Evolutionary conservation across 2,888 invertebrate species (phyloP), one percentile per base, ranked within the genome.

Genomic region (Mamestra brassicae): DNA sequence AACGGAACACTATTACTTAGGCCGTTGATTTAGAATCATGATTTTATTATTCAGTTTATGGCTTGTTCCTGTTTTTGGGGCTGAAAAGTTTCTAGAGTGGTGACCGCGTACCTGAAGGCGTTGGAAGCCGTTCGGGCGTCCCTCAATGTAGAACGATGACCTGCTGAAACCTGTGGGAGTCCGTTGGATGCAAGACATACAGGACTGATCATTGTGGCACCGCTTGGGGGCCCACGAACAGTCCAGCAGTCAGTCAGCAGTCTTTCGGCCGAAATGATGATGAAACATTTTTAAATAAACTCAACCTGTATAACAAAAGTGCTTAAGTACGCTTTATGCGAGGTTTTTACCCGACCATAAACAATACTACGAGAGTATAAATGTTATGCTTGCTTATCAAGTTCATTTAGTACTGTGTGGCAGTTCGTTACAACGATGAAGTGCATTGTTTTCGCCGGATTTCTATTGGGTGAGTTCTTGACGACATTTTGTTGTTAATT

Each of bases 341-440:
- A 68, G 52, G 71, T 78, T 60, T 45, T 57, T 72, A 45, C 50
- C 83, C 78, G 66, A 38, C 83, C 79, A 80, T 80, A 80, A 76
- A 76, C 72, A 76, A 62, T 52, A 47, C 55, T 50, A 17, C 34
- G 47, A 54, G 36, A 17, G 26, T 84, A 80, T 84, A 81, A 68
- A 80, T 68, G 50, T 45, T 52, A 15, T 45, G 71, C 47, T 45
- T 26, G 38, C 26, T 52, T 45, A 54, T 47, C 38, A 61, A 60
- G 36, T 38, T 62, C 52, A n/a, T 63, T 81, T 66, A 74, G 58
- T 84, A 36, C 13, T 15, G 58, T 75, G 54, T 26, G 34, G 4
- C 47, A 76, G n/a, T 45, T 54, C 38, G 57, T 57, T 36, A n/a
- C 52, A 45, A 70, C 17, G 15, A 83, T 83, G 83, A 81, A 70